These are phyloP conservation scores for Sinotaia quadrata DNA, from an alignment of 2,888 invertebrate species.

Conservation along the genomic window DNA sequence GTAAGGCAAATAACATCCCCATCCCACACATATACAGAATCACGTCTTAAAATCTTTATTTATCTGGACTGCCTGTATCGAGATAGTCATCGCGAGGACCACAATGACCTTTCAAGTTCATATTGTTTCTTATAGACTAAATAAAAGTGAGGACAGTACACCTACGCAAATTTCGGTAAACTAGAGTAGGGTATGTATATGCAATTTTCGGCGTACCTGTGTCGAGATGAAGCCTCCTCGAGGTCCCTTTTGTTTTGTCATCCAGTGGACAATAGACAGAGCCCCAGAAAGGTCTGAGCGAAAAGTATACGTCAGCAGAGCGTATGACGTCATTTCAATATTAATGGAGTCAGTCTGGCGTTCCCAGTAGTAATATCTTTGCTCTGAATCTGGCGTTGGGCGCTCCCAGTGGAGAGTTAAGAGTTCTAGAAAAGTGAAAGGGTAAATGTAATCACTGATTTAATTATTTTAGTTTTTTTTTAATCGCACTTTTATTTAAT, in stretches of 20 bases:
- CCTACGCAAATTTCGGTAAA: too few species aligned
- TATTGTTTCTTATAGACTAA: too few species aligned
- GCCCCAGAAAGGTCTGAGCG: slow-evolving; percentile 46
- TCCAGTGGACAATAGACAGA: slow-evolving; percentile 67
- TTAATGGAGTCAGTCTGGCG: slow-evolving; percentile 55
- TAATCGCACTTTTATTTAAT: too few species aligned
- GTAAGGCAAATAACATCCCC: too few species aligned
- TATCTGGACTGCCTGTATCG: too few species aligned
- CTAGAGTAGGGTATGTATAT: neutral
- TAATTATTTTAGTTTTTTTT: too few species aligned
- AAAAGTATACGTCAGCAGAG: slow-evolving; percentile 61
- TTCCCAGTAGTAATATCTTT: slow-evolving; percentile 43
- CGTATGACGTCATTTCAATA: slow-evolving; percentile 71
- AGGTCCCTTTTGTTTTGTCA: slow-evolving; percentile 63
- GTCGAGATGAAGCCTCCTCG: slow-evolving; percentile 71
- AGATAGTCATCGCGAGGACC: too few species aligned
- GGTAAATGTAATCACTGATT: too few species aligned
- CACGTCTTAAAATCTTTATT: too few species aligned
- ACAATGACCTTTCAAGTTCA: too few species aligned
- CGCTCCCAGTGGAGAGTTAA: slow-evolving; percentile 60
- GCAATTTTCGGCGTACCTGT: slow-evolving; percentile 58
- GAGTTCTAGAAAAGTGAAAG: neutral
- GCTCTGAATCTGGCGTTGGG: slow-evolving; percentile 37
- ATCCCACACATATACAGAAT: too few species aligned
- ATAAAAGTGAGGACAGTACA: neutral